Conservation (phyloP, 2,797 vertebrate species). For the Simalia tracyae region DNA sequence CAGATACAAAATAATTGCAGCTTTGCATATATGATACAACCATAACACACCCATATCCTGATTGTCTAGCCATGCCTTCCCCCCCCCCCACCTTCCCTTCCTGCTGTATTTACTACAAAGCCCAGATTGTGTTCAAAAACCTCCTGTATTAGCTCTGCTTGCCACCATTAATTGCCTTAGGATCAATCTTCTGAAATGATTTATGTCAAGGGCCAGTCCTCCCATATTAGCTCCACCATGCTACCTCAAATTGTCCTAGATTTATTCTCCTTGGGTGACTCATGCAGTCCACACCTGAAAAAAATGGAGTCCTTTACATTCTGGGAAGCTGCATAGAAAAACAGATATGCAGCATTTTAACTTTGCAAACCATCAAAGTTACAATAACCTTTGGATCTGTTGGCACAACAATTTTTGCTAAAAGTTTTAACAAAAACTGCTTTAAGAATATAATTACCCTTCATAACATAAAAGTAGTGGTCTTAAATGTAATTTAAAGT, state of each 20-base stretch:
- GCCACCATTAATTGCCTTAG: not conserved
- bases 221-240: not conserved
- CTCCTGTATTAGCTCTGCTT: not conserved
- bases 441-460: constrained; percentile 16
- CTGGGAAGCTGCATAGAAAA: not conserved
- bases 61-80: not conserved
- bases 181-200: constrained; percentile 10
- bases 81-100: not conserved
- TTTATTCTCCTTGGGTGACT: constrained; percentile 20
- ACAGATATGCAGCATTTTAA: constrained; percentile 12
- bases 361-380: constrained; percentile 17
- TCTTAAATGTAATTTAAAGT: constrained; percentile 12
- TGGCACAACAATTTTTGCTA: not conserved
- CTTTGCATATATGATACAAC: not conserved
- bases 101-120: constrained; percentile 12
- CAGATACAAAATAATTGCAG: constrained; percentile 7
- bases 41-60: not conserved
- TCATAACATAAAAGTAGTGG: not conserved
- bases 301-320: constrained; percentile 1
- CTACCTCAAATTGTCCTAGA: constrained; percentile 22
- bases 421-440: not conserved
- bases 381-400: not conserved
- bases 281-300: constrained; percentile 2
- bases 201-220: constrained; percentile 28
- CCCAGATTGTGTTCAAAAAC: constrained; percentile 26